Evolutionary conservation across 2,888 invertebrate species (phyloP).

Genomic region (Tachystola acroxantha): DNA sequence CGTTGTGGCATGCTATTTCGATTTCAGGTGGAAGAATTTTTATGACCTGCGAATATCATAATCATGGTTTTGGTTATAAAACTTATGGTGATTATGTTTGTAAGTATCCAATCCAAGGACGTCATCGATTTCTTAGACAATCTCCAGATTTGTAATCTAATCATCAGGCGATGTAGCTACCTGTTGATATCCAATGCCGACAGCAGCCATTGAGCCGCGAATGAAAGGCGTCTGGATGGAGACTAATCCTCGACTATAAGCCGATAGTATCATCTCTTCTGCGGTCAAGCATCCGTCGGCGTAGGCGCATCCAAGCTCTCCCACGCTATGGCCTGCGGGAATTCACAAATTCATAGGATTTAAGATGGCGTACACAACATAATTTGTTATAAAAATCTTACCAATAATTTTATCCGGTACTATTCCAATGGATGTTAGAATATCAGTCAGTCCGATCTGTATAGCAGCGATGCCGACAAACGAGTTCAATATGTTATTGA

Average conservation of each 20-base stretch:
- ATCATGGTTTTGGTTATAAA: too few relatives aligned
- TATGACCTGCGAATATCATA: too few relatives aligned
- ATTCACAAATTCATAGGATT: too few relatives aligned
- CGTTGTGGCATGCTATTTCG: conserved; percentile 88
- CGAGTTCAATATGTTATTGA: conserved; percentile 82
- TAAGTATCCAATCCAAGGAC: too few relatives aligned
- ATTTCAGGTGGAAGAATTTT: conserved; percentile 76
- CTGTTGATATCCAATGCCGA: conserved; percentile 80
- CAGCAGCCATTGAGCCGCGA: conserved; percentile 91
- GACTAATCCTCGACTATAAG: conserved; percentile 87
- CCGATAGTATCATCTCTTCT: conserved; percentile 87
- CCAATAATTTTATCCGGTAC: conserved; percentile 87
- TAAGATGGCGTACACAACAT: too few relatives aligned
- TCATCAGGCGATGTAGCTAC: too few relatives aligned
- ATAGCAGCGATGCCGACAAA: conserved; percentile 86
- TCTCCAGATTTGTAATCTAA: too few relatives aligned
- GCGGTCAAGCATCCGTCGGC: conserved; percentile 83
- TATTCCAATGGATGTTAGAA: conserved; percentile 79
- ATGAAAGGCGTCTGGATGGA: conserved; percentile 80
- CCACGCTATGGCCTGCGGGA: conserved; percentile 76
- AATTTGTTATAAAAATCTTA: too few relatives aligned
- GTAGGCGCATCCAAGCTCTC: conserved; percentile 85
- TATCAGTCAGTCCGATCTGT: conserved; percentile 81
- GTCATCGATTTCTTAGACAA: background rate
- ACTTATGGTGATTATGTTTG: background rate